Evolutionary conservation across 2,888 invertebrate genomes (phyloP), one percentile per base, ranked within the genome.

Genomic region (Microctonus brassicae): DNA sequence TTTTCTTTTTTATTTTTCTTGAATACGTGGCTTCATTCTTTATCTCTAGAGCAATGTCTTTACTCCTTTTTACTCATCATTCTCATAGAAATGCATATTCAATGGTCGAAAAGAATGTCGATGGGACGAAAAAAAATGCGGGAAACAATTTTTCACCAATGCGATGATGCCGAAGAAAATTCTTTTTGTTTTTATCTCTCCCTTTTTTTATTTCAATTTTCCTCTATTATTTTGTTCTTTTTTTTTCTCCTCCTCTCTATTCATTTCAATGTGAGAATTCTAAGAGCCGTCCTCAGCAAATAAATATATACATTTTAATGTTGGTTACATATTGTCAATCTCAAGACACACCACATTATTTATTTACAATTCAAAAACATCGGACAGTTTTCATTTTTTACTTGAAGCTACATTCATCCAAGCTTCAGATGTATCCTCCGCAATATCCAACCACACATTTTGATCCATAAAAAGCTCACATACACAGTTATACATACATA

Each of bases 321-420:
- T 6, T 47, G 17, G 7, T n/a, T 9, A 20, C 17, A 17, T 17
- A 47, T 0, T 6, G 17, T 17, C 47, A n/a, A 4, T 47, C 47
- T 7, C 17, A 17, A 47, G 47, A 47, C 7, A 47, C 47, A 47
- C 17, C 17, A 17, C 33, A 34, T 22, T 13, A 26, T 65, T 65
- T 65, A 64, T 64, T 64, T 64, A 65, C 55, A 22, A 65, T 65
- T 65, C 53, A 55, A 20, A 24, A 20, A 55, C 55, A 34, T 55
- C 17, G 13, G 36, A 55, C 53, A 55, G 22, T 65, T n/a, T 65
- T 34, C 33, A n/a, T 34, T 33, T 65, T 52, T 2, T 55, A 36
- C 17, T 52, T 24, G 9, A 7, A 42, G 62, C 7, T 7, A 17
- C 17, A 17, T 47, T 17, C 7, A 17, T 47, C 17, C 47, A 0